Base-by-base conservation (phyloP, 2,888 invertebrate species). In the Esperia sulphurella region DNA sequence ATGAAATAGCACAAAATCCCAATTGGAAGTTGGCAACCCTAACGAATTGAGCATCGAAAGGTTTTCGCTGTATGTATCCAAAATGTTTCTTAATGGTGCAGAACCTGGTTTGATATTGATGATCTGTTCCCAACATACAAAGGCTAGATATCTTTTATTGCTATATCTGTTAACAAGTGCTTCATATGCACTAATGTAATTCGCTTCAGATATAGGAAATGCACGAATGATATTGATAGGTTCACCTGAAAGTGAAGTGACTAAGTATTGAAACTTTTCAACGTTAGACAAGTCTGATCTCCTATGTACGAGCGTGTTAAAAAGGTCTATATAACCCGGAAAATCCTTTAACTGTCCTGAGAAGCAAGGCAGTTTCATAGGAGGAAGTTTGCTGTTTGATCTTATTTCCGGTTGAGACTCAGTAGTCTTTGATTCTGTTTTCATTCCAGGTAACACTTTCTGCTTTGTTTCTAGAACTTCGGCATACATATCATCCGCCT, bases 211-310 rank as follows among this genome's bases (percentile, higher is more conserved):
- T 14, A 40, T 40, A 40, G 40, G 40, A 40, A 13, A 40, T 9
- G 40, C 40, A 3, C 40, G 40, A 40, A 40, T 40, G 3, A 40
- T 9, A 10, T 40, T 40, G 4, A 40, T 13, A 5, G 40, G 40
- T 40, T 40, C 40, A 8, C 40, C 40, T 14, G 40, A 40, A 40
- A 40, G 40, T 12, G 40, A 40, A 14, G 40, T 40, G 40, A 40
- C 10, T 13, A 40, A 40, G 13, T n/a, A n/a, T n/a, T n/a, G n/a
- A n/a, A n/a, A n/a, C n/a, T n/a, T n/a, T n/a, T n/a, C n/a, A n/a
- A n/a, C 40, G 13, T 40, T 10, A 5, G 40, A 14, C 13, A 40
- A 40, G 13, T 40, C 40, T 14, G 14, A 13, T 14, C 40, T 6
- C 8, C 40, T 4, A 14, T 40, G 40, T 9, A 40, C 40, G 4